Conservation (phyloP, 2,888 invertebrate species). For the Ischnus inquisitorius region DNA sequence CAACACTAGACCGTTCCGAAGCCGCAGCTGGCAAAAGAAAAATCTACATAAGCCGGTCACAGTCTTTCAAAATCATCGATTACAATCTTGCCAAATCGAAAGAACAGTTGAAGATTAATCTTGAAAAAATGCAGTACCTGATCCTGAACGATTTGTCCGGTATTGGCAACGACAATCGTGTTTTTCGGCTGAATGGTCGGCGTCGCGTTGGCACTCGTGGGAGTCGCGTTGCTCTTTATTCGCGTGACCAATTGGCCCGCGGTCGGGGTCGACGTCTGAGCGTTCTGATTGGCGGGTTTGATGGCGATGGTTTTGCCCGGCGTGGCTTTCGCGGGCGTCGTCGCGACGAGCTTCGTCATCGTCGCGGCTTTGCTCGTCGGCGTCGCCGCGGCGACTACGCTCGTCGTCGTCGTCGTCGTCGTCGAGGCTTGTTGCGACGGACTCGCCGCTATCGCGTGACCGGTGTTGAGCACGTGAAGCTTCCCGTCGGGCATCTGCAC, state of each 20-base stretch:
- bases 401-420: constrained; percentile 69
- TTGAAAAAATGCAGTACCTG: constrained; percentile 63
- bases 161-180: constrained; percentile 81
- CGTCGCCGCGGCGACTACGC: constrained; percentile 66
- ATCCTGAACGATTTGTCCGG: constrained; percentile 80
- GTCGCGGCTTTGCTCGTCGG: constrained; percentile 71
- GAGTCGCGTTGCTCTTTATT: constrained; percentile 72
- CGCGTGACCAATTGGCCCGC: constrained; percentile 76
- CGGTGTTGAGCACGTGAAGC: constrained; percentile 92
- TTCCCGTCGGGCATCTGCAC: constrained; percentile 98
- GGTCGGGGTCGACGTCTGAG: constrained; percentile 72
- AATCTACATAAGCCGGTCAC: too few relatives aligned
- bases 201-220: constrained; percentile 73
- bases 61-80: too few relatives aligned
- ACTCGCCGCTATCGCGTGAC: constrained; percentile 87
- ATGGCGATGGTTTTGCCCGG: constrained; percentile 82
- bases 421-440: constrained; percentile 64
- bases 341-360: constrained; percentile 67
- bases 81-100: too few relatives aligned
- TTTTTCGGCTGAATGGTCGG: constrained; percentile 75
- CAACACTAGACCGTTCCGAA: too few relatives aligned
- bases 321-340: constrained; percentile 72
- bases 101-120: neutral
- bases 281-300: constrained; percentile 76
- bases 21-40: too few relatives aligned